phyloP scores from a whole-genome alignment of 2,113 vertebrate genomes.

The Pseudois nayaur region DNA sequence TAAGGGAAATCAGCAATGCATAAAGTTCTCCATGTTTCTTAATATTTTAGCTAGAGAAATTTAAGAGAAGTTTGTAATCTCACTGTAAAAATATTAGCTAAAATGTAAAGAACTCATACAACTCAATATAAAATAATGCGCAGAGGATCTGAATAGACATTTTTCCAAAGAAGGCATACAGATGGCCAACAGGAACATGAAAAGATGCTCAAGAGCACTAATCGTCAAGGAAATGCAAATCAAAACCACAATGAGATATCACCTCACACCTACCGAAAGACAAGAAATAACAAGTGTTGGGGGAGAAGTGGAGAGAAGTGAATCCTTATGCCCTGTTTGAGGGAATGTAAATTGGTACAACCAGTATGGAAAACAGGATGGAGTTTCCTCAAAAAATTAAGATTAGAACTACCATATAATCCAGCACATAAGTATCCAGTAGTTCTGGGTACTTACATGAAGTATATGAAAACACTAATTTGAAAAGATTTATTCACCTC shows the following conservation, averaged over 20 bases:
- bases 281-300: not conserved
- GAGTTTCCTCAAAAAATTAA: not conserved
- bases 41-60: not conserved
- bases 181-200: not conserved
- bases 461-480: not conserved
- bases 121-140: not conserved
- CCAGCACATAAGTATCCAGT: not conserved
- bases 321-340: not conserved
- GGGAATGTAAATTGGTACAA: not conserved
- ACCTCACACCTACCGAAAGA: not conserved
- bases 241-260: not conserved
- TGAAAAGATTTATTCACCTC: not conserved
- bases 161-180: not conserved
- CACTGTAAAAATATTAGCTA: not conserved
- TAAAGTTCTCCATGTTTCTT: constrained; percentile 13
- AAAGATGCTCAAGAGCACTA: not conserved
- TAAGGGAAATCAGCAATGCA: constrained; percentile 1
- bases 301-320: not conserved
- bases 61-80: not conserved
- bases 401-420: not conserved
- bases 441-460: not conserved
- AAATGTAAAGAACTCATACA: not conserved
- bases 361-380: not conserved
- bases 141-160: not conserved
- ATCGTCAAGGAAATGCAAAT: not conserved